Conservation (phyloP, 2,888 invertebrate genomes). For the Morpho deidamia region DNA sequence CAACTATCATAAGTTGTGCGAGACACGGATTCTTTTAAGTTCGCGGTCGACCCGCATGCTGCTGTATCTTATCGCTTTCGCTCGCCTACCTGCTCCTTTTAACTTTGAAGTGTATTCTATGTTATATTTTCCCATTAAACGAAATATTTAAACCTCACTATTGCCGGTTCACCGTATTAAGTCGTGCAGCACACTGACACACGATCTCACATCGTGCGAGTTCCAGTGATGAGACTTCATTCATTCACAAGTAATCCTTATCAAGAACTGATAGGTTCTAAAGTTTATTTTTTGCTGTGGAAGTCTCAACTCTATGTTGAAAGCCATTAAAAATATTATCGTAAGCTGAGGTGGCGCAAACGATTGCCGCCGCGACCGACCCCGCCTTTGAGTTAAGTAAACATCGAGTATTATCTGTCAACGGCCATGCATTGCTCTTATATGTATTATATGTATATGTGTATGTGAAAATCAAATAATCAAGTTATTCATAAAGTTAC, state of each 20-base stretch:
- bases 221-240: conserved; percentile 72
- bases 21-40: conserved; percentile 54
- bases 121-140: conserved; percentile 24
- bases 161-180: conserved; percentile 42
- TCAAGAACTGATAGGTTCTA: conserved; percentile 51
- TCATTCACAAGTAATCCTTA: conserved; percentile 66
- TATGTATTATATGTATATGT: conserved; percentile 37
- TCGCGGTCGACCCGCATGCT: conserved; percentile 71
- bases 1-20: conserved; percentile 42
- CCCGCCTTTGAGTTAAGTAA: conserved; percentile 75
- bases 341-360: conserved; percentile 32
- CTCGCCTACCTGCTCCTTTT: conserved; percentile 41
- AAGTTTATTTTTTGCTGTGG: conserved; percentile 38
- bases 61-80: conserved; percentile 42
- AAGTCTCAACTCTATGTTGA: conserved; percentile 54
- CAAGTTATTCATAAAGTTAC: conserved; percentile 61
- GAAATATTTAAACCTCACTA: conserved; percentile 22
- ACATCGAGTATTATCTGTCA: conserved; percentile 76
- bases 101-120: conserved; percentile 28
- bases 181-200: conserved; percentile 40
- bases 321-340: conserved; percentile 41
- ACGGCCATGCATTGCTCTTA: conserved; percentile 63
- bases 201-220: conserved; percentile 55
- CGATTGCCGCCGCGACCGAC: conserved; percentile 52
- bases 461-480: conserved; percentile 50